A percentile compares a stretch with the other conserved stretches of the same genome.
These are phyloP conservation scores for Copsychus sechellarum DNA, from an alignment of 2,113 vertebrate genomes.

Conservation along the genomic window DNA sequence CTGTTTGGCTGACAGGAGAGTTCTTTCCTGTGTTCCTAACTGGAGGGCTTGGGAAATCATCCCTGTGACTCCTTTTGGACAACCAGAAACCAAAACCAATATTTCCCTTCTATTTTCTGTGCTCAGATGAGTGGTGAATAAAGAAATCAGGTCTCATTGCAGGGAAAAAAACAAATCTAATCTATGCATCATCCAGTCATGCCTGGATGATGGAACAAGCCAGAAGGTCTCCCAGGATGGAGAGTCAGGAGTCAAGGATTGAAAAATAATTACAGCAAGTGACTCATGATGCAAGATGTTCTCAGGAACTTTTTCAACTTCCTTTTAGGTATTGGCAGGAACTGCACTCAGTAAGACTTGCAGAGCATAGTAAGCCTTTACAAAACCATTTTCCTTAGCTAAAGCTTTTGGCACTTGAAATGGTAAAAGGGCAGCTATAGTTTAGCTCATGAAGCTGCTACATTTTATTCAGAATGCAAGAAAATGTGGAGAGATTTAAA, in stretches of 20 bases:
- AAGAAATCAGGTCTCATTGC: background rate
- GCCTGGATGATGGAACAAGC: background rate
- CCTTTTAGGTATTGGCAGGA: background rate
- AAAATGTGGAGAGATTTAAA: conserved; percentile 7
- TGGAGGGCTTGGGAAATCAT: background rate
- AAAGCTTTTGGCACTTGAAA: background rate
- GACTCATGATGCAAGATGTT: background rate
- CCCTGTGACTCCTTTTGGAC: background rate
- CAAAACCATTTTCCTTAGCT: background rate
- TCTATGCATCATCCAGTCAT: background rate
- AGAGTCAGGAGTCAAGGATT: background rate
- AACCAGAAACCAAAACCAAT: background rate
- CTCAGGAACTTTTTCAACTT: background rate
- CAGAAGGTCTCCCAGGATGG: background rate
- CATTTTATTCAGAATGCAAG: background rate
- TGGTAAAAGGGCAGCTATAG: background rate
- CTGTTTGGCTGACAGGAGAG: background rate
- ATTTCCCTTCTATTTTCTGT: background rate
- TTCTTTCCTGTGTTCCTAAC: background rate
- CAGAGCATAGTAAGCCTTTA: background rate
- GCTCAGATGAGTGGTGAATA: background rate
- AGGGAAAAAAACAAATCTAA: background rate
- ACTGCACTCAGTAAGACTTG: background rate
- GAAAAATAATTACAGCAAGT: background rate
- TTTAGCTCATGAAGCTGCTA: background rate